These are phyloP conservation scores for Tangara arthus DNA, from an alignment of 2,797 vertebrate species.

Conservation along the genomic window DNA sequence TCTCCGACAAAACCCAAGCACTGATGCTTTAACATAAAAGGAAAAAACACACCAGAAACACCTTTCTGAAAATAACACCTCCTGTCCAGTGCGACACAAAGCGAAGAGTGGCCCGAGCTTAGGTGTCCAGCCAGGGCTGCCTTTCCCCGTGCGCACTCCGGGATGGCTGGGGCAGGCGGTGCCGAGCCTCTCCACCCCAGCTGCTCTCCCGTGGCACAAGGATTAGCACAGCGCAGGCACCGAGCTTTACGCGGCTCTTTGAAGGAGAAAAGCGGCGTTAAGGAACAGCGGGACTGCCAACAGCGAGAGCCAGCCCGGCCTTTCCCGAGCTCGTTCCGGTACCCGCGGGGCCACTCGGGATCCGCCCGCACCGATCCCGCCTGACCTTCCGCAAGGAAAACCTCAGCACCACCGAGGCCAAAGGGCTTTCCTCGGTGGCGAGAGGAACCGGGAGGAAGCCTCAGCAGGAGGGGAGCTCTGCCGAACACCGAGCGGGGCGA, in stretches of 20 bases:
- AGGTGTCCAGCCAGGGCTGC: background rate
- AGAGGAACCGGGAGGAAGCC: fast-evolving
- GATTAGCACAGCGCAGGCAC: fast-evolving
- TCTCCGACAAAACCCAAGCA: background rate
- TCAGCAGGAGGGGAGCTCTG: background rate
- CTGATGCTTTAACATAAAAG: background rate
- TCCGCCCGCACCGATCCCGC: fast-evolving
- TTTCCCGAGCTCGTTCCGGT: no score
- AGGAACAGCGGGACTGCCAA: no score
- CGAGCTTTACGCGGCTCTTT: fast-evolving
- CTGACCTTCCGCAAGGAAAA: background rate
- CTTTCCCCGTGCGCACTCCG: fast-evolving
- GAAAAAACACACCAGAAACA: background rate
- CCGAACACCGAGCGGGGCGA: background rate
- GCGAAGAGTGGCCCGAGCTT: background rate
- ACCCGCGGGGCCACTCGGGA: fast-evolving
- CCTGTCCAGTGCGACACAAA: fast-evolving
- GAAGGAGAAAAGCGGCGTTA: background rate
- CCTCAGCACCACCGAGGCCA: background rate
- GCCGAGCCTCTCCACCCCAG: background rate
- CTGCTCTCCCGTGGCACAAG: fast-evolving
- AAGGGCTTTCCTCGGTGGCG: no score
- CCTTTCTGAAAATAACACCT: background rate
- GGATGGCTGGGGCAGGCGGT: fast-evolving
- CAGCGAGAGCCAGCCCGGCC: fast-evolving